phyloP scores from a whole-genome alignment of 2,797 vertebrate genomes.

The Epinephelus awoara region DNA sequence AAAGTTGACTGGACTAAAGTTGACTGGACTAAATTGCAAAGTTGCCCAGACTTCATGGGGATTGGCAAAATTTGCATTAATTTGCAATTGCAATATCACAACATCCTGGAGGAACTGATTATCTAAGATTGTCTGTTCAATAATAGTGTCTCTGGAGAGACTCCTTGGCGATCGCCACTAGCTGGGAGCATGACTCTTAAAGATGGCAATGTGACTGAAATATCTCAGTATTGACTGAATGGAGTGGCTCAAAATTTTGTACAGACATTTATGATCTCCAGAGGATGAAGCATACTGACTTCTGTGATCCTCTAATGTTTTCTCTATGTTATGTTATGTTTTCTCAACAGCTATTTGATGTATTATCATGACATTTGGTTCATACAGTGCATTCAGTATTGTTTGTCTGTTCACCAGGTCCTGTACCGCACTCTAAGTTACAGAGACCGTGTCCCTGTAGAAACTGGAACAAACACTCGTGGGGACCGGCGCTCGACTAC shows the following conservation, averaged over 20 bases:
- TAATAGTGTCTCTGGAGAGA: too few relatives aligned
- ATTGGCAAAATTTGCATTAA: too few relatives aligned
- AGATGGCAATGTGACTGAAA: not conserved
- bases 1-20: too few relatives aligned
- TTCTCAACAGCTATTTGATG: not conserved
- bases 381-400: not conserved
- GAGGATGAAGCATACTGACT: not conserved
- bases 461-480: slow-evolving; percentile 89
- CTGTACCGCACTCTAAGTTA: slow-evolving; percentile 94
- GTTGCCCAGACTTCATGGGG: too few relatives aligned
- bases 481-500: slow-evolving; percentile 88
- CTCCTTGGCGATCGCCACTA: too few relatives aligned
- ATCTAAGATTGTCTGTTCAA: too few relatives aligned
- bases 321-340: too few relatives aligned
- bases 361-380: not conserved
- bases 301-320: not conserved
- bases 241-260: not conserved
- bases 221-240: not conserved
- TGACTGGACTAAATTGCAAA: too few relatives aligned
- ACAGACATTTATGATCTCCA: not conserved
- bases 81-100: too few relatives aligned
- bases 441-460: slow-evolving; percentile 88
- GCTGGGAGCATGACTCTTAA: too few relatives aligned
- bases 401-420: slow-evolving; percentile 74
- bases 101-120: too few relatives aligned